phyloP scores from a whole-genome alignment of 2,888 invertebrate genomes.

The Caenorhabditis afra region DNA sequence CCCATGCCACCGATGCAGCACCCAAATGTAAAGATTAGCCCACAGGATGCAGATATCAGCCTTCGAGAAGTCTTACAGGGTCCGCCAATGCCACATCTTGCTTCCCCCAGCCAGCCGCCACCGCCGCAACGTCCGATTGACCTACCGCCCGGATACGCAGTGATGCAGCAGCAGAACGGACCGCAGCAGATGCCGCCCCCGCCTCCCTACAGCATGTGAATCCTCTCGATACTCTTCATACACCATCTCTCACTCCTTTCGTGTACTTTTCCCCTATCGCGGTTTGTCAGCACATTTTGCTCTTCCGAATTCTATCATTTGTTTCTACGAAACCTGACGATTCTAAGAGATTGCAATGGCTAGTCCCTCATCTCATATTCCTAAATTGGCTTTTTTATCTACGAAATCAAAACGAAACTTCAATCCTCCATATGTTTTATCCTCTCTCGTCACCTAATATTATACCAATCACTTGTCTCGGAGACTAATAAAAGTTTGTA shows the following conservation, averaged over 20 bases:
- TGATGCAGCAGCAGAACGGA: constrained; percentile 11
- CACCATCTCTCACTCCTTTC: too few relatives aligned
- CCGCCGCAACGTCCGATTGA: constrained; percentile 8
- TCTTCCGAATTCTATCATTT: too few relatives aligned
- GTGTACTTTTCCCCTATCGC: too few relatives aligned
- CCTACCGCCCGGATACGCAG: constrained; percentile 6
- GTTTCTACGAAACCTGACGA: too few relatives aligned
- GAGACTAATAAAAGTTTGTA: neutral
- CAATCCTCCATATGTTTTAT: constrained; percentile 14
- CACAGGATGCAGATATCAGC: too few relatives aligned
- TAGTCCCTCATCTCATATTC: neutral
- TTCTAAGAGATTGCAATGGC: too few relatives aligned
- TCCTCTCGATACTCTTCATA: neutral
- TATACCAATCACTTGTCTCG: too few relatives aligned
- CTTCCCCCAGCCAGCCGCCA: constrained; percentile 14
- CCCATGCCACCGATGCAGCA: constrained; percentile 17
- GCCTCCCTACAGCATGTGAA: constrained; percentile 23
- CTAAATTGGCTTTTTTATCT: neutral
- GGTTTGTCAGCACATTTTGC: neutral
- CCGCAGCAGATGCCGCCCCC: constrained; percentile 12
- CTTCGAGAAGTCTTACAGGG: constrained; percentile 7
- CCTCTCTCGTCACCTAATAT: neutral
- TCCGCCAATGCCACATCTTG: constrained; percentile 12
- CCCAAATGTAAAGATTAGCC: constrained; percentile 19
- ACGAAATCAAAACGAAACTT: neutral